Base-by-base conservation (phyloP, 2,888 invertebrate genomes). In the Rhabditoides inermis region DNA sequence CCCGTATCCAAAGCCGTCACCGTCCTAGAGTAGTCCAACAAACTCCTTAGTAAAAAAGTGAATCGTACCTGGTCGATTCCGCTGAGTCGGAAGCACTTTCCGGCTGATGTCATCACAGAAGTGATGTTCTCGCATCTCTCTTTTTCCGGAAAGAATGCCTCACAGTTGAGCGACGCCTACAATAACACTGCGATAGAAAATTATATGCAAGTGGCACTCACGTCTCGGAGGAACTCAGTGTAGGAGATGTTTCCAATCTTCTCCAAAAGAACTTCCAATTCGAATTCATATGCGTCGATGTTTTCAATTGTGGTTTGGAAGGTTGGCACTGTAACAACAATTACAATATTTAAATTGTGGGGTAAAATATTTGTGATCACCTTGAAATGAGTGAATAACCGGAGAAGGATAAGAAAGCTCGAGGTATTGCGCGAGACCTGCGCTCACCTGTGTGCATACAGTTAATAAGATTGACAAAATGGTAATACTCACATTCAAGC, bases 401-500 rank as follows among this genome's bases (percentile, higher is more conserved):
- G 61, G 55, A 23, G 57, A 58, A 1, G 73, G 72, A 47, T 60
- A 73, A 7, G 70, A 55, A 6, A 72, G 47, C 53, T 73, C 70
- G 35, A 73, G 42, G 53, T 73, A 72, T 51, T 72, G 68, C 7
- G 70, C 66, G 15, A 74, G 49, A 15, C 55, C 61, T 12, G 55
- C 60, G 10, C 64, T 63, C 27, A n/a, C n/a, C n/a, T n/a, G n/a
- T n/a, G n/a, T n/a, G n/a, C n/a, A n/a, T n/a, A n/a, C n/a, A n/a
- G n/a, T n/a, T n/a, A n/a, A n/a, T n/a, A n/a, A n/a, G n/a, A n/a
- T n/a, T n/a, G n/a, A n/a, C n/a, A n/a, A n/a, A n/a, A n/a, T n/a
- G n/a, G n/a, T n/a, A n/a, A n/a, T n/a, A n/a, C n/a, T n/a, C n/a
- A 74, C 62, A 46, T 75, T 72, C 42, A 58, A 52, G 4, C 51